These are phyloP conservation scores for Sarcophaga subvicina DNA, from an alignment of 2,888 invertebrate species.

Conservation along the genomic window DNA sequence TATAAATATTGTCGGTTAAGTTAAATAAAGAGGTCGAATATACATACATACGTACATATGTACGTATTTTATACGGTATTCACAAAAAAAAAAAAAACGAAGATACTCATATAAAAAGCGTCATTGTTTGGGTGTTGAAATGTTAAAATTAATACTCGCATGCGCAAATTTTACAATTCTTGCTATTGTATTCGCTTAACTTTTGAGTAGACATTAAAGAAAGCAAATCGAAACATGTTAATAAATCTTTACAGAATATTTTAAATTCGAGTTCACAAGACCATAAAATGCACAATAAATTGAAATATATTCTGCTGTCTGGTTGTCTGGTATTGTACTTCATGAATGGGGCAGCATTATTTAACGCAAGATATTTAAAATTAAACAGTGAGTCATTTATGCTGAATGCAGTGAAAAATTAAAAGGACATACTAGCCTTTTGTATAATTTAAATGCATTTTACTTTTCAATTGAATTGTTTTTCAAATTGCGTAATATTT, in stretches of 20 bases:
- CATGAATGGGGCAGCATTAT: conserved; percentile 1
- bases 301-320: conserved; percentile 7
- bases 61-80: neutral
- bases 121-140: conserved; percentile 24
- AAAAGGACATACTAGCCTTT: neutral
- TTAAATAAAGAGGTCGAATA: too few species aligned
- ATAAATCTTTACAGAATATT: conserved; percentile 27
- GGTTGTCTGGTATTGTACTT: neutral
- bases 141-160: conserved; percentile 26
- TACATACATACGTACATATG: too few species aligned
- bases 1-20: too few species aligned
- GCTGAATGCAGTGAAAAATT: neutral
- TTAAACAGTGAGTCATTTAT: neutral
- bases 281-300: conserved; percentile 7
- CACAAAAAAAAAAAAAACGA: neutral
- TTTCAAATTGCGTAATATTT: neutral
- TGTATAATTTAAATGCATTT: neutral
- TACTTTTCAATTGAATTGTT: neutral
- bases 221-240: neutral
- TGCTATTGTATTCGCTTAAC: conserved; percentile 19
- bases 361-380: neutral
- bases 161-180: conserved; percentile 30
- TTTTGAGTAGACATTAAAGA: neutral
- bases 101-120: neutral
- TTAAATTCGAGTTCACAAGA: conserved; percentile 13